Evolutionary conservation across 2,888 invertebrate genomes (phyloP).

Genomic region (Andrena hattorfiana): DNA sequence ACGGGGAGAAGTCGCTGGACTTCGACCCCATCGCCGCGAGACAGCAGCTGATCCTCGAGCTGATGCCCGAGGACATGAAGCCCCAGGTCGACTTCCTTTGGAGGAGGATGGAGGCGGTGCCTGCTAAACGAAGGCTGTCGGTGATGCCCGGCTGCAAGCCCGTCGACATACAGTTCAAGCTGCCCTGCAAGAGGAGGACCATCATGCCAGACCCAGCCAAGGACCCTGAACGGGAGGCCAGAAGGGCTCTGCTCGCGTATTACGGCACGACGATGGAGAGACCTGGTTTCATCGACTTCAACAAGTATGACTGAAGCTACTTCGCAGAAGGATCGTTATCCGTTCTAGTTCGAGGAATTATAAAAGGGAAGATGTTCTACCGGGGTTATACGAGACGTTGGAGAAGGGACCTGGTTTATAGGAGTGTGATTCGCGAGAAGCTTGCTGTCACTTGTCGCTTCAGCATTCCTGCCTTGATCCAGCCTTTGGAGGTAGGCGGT

Average conservation of each 20-base stretch:
- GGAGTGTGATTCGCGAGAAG: too few species aligned
- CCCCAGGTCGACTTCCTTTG: constrained; percentile 84
- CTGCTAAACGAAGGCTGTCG: constrained; percentile 84
- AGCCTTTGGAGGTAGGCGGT: too few species aligned
- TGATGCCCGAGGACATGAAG: constrained; percentile 85
- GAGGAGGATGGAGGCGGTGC: constrained; percentile 85
- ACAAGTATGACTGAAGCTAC: constrained; percentile 70
- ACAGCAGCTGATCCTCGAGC: constrained; percentile 83
- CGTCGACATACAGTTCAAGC: constrained; percentile 69
- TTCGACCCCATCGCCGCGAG: constrained; percentile 83
- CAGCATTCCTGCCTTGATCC: too few species aligned
- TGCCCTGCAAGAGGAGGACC: constrained; percentile 71
- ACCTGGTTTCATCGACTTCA: constrained; percentile 76
- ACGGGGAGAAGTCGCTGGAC: constrained; percentile 81
- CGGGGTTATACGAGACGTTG: too few species aligned
- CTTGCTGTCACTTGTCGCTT: too few species aligned
- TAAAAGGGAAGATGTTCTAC: too few species aligned
- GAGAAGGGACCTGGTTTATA: too few species aligned
- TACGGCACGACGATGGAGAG: constrained; percentile 67
- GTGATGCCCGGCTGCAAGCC: constrained; percentile 85
- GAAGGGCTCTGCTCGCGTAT: constrained; percentile 65
- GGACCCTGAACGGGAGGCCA: constrained; percentile 69
- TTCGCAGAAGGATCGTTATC: too few species aligned
- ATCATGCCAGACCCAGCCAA: constrained; percentile 67
- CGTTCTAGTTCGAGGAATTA: too few species aligned